phyloP scores from a whole-genome alignment of 2,113 vertebrate species.

The Xiphorhynchus elegans region DNA sequence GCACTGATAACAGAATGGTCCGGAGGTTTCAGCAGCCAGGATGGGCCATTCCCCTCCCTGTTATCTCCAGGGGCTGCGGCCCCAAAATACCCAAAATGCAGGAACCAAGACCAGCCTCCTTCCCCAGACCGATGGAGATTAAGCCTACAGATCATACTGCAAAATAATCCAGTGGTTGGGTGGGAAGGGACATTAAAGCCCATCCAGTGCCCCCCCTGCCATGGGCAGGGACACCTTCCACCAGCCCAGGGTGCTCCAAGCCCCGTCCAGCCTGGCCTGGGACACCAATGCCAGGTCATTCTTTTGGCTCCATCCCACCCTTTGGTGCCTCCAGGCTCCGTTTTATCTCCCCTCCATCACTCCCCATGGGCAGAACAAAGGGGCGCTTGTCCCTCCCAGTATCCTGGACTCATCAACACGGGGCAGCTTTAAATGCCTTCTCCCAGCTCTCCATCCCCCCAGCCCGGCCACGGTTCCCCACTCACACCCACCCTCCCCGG shows the following conservation, averaged over 20 bases:
- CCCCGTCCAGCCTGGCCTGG: neutral
- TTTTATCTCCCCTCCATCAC: neutral
- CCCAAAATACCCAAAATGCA: neutral
- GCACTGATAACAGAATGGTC: neutral
- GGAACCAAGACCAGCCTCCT: neutral
- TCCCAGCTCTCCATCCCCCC: neutral
- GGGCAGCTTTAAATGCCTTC: rapidly evolving
- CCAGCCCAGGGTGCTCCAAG: neutral
- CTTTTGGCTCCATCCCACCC: neutral
- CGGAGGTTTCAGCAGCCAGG: neutral
- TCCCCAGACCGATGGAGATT: neutral
- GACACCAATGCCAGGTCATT: neutral
- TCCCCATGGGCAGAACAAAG: neutral
- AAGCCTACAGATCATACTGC: neutral
- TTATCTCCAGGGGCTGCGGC: neutral
- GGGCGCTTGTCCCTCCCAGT: neutral
- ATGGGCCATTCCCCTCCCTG: neutral
- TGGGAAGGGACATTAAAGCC: neutral
- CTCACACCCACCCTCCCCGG: neutral
- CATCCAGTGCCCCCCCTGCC: neutral
- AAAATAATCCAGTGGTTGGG: neutral
- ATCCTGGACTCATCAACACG: neutral
- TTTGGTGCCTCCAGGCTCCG: neutral
- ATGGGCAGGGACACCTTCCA: neutral
- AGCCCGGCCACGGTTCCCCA: neutral